These are phyloP conservation scores for Enoplosus armatus DNA, from an alignment of 2,797 vertebrate genomes.

Conservation along the genomic window DNA sequence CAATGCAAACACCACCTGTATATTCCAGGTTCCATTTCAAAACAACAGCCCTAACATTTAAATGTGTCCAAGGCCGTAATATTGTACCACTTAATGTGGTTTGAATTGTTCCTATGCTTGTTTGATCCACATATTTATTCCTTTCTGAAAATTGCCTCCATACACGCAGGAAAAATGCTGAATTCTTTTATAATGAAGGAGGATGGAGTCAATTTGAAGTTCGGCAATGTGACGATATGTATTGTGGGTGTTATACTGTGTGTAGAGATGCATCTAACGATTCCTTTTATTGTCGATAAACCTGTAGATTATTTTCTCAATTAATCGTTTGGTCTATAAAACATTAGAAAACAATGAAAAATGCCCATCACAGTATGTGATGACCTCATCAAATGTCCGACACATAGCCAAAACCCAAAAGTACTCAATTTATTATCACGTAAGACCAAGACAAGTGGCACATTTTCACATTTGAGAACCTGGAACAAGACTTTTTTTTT, in stretches of 20 bases:
- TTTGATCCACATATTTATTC: neutral
- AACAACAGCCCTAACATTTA: neutral
- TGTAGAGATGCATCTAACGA: too few relatives aligned
- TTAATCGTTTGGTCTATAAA: too few relatives aligned
- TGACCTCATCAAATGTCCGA: too few relatives aligned
- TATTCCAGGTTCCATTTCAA: neutral
- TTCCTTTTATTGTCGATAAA: too few relatives aligned
- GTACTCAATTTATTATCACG: too few relatives aligned
- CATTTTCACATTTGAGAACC: too few relatives aligned
- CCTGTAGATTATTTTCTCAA: too few relatives aligned
- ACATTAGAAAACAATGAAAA: too few relatives aligned
- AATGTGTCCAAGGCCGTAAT: neutral
- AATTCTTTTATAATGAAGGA: neutral
- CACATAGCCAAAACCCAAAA: too few relatives aligned
- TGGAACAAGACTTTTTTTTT: too few relatives aligned
- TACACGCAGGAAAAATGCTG: neutral
- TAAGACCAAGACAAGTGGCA: too few relatives aligned
- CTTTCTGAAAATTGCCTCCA: neutral
- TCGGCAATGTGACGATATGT: neutral
- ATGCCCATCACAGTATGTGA: too few relatives aligned
- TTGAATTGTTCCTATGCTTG: neutral
- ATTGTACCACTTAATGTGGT: neutral
- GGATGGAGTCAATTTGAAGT: neutral
- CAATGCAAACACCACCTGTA: neutral
- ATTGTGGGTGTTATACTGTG: neutral